Evolutionary conservation across 2,797 vertebrate species (phyloP), one percentile per base, ranked within the genome.

Genomic region (Iguana delicatissima): DNA sequence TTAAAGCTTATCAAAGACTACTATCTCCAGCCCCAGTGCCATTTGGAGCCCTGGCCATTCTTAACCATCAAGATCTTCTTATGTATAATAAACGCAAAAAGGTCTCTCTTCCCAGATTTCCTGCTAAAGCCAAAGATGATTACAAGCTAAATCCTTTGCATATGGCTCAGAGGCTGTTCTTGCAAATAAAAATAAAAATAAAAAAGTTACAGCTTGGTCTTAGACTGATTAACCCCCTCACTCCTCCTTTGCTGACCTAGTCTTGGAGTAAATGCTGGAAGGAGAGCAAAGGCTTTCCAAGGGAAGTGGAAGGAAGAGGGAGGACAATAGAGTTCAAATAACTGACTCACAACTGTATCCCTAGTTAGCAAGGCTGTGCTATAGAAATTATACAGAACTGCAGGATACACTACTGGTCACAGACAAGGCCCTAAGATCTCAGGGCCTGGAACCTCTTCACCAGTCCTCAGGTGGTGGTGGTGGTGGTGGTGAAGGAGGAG

Each of bases 61-160:
- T 94, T 92, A 95, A 94, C 94, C 89, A 74, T 83, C 0, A 0
- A 94, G 92, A 95, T 94, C 95, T 91, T 94, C 96, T 96, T 96
- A 96, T 92, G 91, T 86, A 90, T 74, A 92, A 95, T 91, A 94
- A 96, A 95, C 86, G 92, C 88, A 95, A 91, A 96, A 95, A 94
- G 92, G 86, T 90, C 90, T 94, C 92, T 92, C 91, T 93, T 94
- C 55, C 89, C 91, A 94, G 95, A 92, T 95, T 95, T 94, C 87
- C 93, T 69, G 93, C 92, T 95, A 95, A 95, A 95, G 88, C 87
- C 91, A 92, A 88, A 91, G 93, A 92, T 92, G 95, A 96, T 96
- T 96, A 94, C 93, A 87, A 94, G 87, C 72, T 92, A 95, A 95
- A 96, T 94, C 96, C 92, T 18, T 6, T 0, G 87, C 96, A 96